Evolutionary conservation across 2,113 vertebrate species (phyloP), one percentile per base, ranked within the genome.

Genomic region (Otis tarda): DNA sequence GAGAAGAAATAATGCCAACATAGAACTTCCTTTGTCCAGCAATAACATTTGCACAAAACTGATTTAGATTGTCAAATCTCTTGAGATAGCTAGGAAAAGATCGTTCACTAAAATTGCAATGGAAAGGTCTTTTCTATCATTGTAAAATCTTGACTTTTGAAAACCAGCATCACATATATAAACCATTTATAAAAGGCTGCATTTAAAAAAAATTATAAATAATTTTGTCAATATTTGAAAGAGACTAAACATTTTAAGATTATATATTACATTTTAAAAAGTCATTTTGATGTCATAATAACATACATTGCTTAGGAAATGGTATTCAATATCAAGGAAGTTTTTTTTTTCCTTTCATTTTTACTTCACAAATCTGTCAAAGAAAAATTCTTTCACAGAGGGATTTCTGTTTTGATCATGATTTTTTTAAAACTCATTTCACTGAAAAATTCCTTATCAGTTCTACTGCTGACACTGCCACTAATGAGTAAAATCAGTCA

Each of bases 121-220:
- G 5, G 15, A 69, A 67, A 79, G 1, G 3, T 30, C 28, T 67
- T 87, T 81, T 35, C 18, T 71, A 17, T 10, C 9, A 14, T 27
- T 86, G 33, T 37, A 67, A 78, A 76, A 56, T 68, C 10, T 11
- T 14, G 8, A 55, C 69, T 83, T 84, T 55, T 74, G 15, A 70
- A 91, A 91, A 77, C 2, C 0, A 47, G 4, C 5, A 1, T 24
- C 17, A 43, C 52, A 59, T 2, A 0, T 27, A 31, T 30, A 78
- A 75, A 55, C 2, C 1, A 67, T 9, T 50, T 74, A 67, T 21
- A n/a, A 78, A 50, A 11, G 5, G 4, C 20, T 64, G 18, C 64
- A 24, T 28, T 59, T 30, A 9, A 14, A 10, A 35, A 35, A 53
- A 28, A 4, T 25, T 20, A 3, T 37, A 12, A 59, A 8, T 24